Evolutionary conservation across 2,888 invertebrate species (phyloP), one percentile per base, ranked within the genome.

Genomic region (Thecophora atra): DNA sequence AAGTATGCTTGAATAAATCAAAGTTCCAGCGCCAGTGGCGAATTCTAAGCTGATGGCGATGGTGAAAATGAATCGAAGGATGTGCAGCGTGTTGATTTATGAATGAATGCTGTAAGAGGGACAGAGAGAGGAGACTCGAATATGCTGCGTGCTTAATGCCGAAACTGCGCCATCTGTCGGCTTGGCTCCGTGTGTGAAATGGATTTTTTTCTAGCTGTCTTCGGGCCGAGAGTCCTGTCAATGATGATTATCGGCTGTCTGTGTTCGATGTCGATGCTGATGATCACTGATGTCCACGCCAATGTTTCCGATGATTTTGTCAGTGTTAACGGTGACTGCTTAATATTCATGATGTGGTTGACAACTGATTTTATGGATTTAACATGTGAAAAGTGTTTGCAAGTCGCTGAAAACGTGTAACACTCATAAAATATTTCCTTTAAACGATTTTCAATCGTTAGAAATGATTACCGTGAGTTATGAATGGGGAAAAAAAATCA

Each of bases 351-450:
- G 37, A 37, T 51, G 26, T 54, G 54, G 67, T 37, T 54, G 54
- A 54, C 30, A 67, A 67, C 42, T 67, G 54, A 67, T 56, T 67
- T 54, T 67, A 67, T 67, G 67, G 56, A 67, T 67, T 67, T 67
- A 21, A 54, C 52, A 37, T 67, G 67, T 67, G 54, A 54, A 30
- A 54, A 56, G 47, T 47, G 47, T 65, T 65, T 67, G 30, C 19
- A 17, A 42, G 54, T 37, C 56, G 54, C 21, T 26, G 47, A 37
- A 6, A 26, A 28, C 28, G 51, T 21, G 24, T n/a, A n/a, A 42
- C 28, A 54, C 21, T 54, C 54, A 67, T 67, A 30, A 67, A 67
- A 67, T 67, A 67, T 67, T 67, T 54, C 19, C 30, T 5, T 1
- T 37, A 24, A 54, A 67, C 42, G 1, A n/a, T 54, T 54, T 67